Evolutionary conservation across 2,113 vertebrate species (phyloP), one percentile per base, ranked within the genome.

Genomic region (Antigone vipio): DNA sequence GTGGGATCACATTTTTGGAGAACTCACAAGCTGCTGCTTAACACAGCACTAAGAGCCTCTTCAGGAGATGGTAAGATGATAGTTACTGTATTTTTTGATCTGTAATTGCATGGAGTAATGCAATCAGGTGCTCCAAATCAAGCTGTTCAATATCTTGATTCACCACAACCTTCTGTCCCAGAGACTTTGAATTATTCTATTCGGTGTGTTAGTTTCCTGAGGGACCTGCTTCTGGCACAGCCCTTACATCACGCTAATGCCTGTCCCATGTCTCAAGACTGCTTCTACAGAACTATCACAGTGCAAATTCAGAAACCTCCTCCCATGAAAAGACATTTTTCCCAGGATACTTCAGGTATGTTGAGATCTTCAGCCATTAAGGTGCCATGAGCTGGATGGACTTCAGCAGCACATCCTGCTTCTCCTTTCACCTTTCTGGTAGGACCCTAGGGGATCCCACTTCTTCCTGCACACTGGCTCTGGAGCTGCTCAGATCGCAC

Each of bases 181-280:
- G 0, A 75, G 26, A 73, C 26, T 73, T 52, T 38, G 23, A 86
- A 47, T 59, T 77, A 64, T 58, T 12, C 34, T 30, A 19, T 29
- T 11, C 0, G 1, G 8, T 20, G 12, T 4, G 0, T 34, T 16
- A 60, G 3, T 22, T 60, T 40, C 18, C 34, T 4, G 6, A 55
- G 60, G 80, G 18, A 84, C 4, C 23, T 77, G 15, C 30, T 84
- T 71, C 44, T 63, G 55, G 12, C 12, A 72, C 30, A 80, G 22
- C 15, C 12, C 18, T 81, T 77, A 29, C n/a, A 12, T 89, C 38
- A n/a, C 1, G 2, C 10, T 47, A 44, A 26, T 10, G 71, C 4
- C 12, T 67, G 11, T 85, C n/a, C 23, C 2, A 1, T 34, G 11
- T 78, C 45, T 77, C 44, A 52, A 38, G 29, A 42, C 32, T 71